Evolutionary conservation across 2,113 vertebrate species (phyloP).

Genomic region (Halcyon senegalensis): DNA sequence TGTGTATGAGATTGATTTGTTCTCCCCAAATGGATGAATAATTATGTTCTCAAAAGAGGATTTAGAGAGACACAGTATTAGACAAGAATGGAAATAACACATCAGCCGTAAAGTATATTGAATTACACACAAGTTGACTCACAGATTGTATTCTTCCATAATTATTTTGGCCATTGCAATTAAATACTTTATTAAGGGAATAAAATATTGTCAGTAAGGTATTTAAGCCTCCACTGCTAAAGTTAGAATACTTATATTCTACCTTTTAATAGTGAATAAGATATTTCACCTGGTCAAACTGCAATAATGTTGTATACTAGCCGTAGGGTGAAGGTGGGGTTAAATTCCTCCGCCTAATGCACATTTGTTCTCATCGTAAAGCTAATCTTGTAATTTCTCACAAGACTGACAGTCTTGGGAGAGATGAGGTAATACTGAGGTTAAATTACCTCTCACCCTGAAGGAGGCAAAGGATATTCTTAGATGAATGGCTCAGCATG

Average conservation of each 20-base stretch:
- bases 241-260: background rate
- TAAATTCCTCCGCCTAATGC: background rate
- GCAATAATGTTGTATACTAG: background rate
- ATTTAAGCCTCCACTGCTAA: constrained; percentile 7
- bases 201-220: constrained; percentile 44
- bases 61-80: background rate
- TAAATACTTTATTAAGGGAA: constrained; percentile 17
- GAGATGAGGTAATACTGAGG: constrained; percentile 6
- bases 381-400: constrained; percentile 44
- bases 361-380: constrained; percentile 1
- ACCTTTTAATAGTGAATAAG: background rate
- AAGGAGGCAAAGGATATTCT: constrained; percentile 21
- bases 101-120: background rate
- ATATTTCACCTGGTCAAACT: background rate
- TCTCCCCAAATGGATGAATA: background rate
- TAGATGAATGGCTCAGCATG: constrained; percentile 6
- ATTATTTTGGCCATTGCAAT: constrained; percentile 8
- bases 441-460: constrained; percentile 53
- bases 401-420: constrained; percentile 14
- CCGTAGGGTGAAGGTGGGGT: background rate
- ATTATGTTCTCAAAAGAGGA: background rate
- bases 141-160: background rate
- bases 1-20: background rate
- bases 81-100: constrained; percentile 9
- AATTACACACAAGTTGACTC: background rate